Base-by-base conservation (phyloP, 35 echinoderm and acorn worm species). In the Diadema setosum region DNA sequence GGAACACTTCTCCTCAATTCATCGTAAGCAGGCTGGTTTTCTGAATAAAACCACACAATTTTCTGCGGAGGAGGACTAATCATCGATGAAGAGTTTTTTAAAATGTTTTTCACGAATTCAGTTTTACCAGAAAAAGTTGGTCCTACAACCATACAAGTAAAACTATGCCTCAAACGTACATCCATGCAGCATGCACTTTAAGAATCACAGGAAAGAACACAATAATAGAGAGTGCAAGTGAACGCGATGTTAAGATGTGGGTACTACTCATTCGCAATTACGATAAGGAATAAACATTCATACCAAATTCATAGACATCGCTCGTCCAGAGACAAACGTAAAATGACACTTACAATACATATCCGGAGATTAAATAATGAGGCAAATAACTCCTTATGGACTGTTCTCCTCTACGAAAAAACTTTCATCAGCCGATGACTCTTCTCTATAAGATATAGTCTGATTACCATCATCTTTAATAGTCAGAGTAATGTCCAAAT, bases 41-140 rank as follows among this genome's bases (percentile, higher is more conserved):
- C 90, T 1, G 81, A 80, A 44, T 96, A 92, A 85, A 84, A 91
- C 85, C 94, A 89, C 6, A 92, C 11, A 39, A 96, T 92, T 55
- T 42, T 92, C 21, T 92, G 63, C 1, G 85, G 85, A 27, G 90
- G 23, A 14, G 55, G 33, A 40, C 7, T 14, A 1, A 85, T 65
- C 46, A 59, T 85, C 6, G 4, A 8, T 4, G 69, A 5, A 65
- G 23, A 18, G 35, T 88, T 52, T 82, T 25, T 39, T 6, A 96
- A 75, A 44, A 96, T 76, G 32, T 15, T 80, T 11, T 52, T 59
- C 0, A 92, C 55, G 57, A 90, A 94, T 17, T 83, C 35, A 25
- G 92, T 86, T 86, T 94, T 90, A 4, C 87, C 92, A 34, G 81
- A 37, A 40, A 78, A 45, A 5, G 65, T 65, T 14, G 87, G 87